Base-by-base conservation (phyloP, 2,888 invertebrate genomes). In the Acanthopleura granulata region DNA sequence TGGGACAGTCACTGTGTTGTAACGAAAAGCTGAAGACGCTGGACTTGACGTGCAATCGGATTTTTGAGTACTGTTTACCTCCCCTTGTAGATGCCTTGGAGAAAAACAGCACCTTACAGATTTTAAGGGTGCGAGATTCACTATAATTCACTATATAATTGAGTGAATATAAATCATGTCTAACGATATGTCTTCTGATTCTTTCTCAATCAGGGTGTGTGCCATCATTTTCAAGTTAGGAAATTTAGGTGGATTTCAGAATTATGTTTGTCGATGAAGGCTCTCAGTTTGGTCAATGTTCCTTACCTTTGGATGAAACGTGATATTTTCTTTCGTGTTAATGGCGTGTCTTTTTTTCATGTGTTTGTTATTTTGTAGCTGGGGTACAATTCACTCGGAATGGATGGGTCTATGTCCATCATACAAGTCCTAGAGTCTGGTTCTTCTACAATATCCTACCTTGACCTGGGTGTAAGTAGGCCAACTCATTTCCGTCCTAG, bases 41-140 rank as follows among this genome's bases (percentile, higher is more conserved):
- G 57, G 77, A 77, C 51, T 22, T 77, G 22, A 73, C 73, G 14
- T 72, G 75, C 50, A 77, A 77, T 72, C 49, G 77, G n/a, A 75
- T 77, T 30, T 57, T 6, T n/a, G 57, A 57, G 22, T 57, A n/a
- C 57, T 57, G 57, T 22, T 57, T 57, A 57, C 57, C 57, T 57
- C 57, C 57, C 57, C 57, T 57, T 57, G 57, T 57, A 57, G 57
- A 57, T 6, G 57, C 57, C 22, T 57, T 57, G 57, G 57, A 57
- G n/a, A 57, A 57, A 57, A 57, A 57, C 57, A 22, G 12, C 22
- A 57, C 57, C 22, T 22, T 57, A 12, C 6, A 57, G 22, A 12
- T 57, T 57, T 57, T 57, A 57, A 18, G 57, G 57, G 57, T 57
- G 22, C 3, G 22, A 40, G 4, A 40, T 40, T n/a, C n/a, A n/a